phyloP scores from a whole-genome alignment of 2,113 vertebrate species.

The Panthera leo region DNA sequence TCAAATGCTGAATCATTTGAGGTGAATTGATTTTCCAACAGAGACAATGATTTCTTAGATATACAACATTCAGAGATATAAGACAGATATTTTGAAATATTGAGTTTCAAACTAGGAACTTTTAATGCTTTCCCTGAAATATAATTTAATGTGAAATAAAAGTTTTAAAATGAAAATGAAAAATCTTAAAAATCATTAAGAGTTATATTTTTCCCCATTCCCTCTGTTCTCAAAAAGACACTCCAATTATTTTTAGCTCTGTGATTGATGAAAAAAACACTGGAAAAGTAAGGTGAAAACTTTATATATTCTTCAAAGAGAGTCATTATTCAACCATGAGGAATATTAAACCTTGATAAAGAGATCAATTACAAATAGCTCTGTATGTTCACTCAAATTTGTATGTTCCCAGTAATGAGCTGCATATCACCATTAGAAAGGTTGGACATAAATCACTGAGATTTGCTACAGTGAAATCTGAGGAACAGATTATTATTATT shows the following conservation, averaged over 20 bases:
- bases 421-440: not conserved
- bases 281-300: not conserved
- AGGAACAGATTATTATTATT: not conserved
- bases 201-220: not conserved
- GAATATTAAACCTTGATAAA: slow-evolving; percentile 43
- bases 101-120: not conserved
- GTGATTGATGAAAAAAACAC: slow-evolving; percentile 45
- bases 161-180: not conserved
- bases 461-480: slow-evolving; percentile 2
- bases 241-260: not conserved
- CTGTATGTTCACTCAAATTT: not conserved
- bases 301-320: not conserved
- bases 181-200: not conserved
- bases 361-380: slow-evolving; percentile 37
- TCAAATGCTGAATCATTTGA: not conserved
- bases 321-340: slow-evolving; percentile 20
- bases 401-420: not conserved
- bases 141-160: not conserved
- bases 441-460: not conserved
- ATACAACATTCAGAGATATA: not conserved
- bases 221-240: not conserved
- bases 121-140: not conserved
- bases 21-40: not conserved
- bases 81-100: not conserved
- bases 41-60: not conserved